Conservation (phyloP, 2,888 invertebrate species). For the Macropis europaea region DNA sequence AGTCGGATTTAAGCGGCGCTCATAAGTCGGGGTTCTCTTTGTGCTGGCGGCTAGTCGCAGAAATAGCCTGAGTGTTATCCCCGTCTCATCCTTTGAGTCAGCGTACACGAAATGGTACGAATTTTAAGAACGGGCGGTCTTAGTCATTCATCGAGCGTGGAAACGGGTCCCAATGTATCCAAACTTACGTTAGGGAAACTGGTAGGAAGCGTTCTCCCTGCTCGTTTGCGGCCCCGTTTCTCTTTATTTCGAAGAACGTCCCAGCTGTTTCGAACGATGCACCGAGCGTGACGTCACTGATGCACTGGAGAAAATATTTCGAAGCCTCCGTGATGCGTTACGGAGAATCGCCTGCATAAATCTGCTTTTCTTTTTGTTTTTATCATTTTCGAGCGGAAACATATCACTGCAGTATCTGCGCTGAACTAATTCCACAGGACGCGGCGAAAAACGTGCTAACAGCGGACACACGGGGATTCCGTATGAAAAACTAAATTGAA, state of each 20-base stretch:
- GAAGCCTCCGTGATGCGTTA: neutral
- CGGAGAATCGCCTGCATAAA: constrained; percentile 28
- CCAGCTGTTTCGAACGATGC: constrained; percentile 43
- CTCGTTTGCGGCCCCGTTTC: constrained; percentile 35
- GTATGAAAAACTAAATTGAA: too few species aligned
- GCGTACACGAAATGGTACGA: constrained; percentile 47
- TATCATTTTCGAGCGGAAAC: neutral
- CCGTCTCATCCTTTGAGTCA: constrained; percentile 60
- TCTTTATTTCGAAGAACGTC: constrained; percentile 30
- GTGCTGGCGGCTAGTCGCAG: constrained; percentile 49
- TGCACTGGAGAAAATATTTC: constrained; percentile 27
- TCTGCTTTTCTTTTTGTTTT: neutral
- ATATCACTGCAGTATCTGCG: neutral
- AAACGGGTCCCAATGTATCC: constrained; percentile 11
- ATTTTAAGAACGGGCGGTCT: constrained; percentile 55
- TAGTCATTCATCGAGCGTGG: constrained; percentile 58
- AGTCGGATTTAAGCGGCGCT: constrained; percentile 9
- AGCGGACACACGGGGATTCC: too few species aligned
- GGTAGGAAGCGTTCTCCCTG: constrained; percentile 21
- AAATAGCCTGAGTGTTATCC: constrained; percentile 61
- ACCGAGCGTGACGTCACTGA: constrained; percentile 48
- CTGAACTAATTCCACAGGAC: neutral
- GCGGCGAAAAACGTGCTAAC: too few species aligned
- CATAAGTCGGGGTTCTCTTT: constrained; percentile 51
- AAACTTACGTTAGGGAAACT: constrained; percentile 14